Conservation (phyloP, 1,140 invertebrate genomes). For the Triops longicaudatus region DNA sequence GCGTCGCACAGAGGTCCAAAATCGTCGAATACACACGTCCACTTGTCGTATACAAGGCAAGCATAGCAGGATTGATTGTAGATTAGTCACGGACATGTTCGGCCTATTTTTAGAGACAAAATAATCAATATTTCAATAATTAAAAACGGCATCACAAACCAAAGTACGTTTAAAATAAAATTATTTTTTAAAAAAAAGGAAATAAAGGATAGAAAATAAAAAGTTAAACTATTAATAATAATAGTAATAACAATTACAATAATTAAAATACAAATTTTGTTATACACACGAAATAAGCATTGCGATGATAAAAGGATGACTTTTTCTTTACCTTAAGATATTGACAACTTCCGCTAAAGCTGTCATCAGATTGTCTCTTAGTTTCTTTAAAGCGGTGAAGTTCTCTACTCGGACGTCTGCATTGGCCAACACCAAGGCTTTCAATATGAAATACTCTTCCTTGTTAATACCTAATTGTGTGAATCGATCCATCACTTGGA, state of each 20-base stretch:
- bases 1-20: constrained; percentile 80
- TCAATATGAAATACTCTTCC: constrained; percentile 87
- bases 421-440: constrained; percentile 86
- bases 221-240: too few relatives aligned
- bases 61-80: constrained; percentile 79
- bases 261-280: too few relatives aligned
- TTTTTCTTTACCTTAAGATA: constrained; percentile 51
- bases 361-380: constrained; percentile 76
- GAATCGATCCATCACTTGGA: constrained; percentile 76
- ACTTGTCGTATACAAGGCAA: constrained; percentile 81
- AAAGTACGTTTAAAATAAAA: too few relatives aligned
- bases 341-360: constrained; percentile 77
- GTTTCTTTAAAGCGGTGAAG: constrained; percentile 66
- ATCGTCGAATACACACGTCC: constrained; percentile 74
- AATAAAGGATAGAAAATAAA: too few relatives aligned
- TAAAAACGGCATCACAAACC: too few relatives aligned
- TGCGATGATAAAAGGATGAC: background rate
- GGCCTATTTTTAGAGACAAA: constrained; percentile 45
- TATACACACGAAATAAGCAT: constrained; percentile 16
- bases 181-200: too few relatives aligned
- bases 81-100: constrained; percentile 53
- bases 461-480: constrained; percentile 68
- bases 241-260: too few relatives aligned
- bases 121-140: constrained; percentile 23
- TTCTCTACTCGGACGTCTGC: constrained; percentile 83